phyloP scores from a whole-genome alignment of 1,140 invertebrate species.

The Glossosoma conforme region DNA sequence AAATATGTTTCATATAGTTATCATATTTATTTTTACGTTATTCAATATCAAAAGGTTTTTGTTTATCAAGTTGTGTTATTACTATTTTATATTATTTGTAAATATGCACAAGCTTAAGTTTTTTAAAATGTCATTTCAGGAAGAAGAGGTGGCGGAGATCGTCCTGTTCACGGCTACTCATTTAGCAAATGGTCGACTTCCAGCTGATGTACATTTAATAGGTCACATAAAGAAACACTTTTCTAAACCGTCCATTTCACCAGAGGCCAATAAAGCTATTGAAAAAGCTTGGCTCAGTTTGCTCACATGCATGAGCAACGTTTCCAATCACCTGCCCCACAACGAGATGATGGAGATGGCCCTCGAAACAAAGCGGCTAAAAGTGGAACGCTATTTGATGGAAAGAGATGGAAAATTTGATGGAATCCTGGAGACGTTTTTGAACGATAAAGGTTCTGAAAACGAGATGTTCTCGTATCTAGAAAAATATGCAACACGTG shows the following conservation, averaged over 20 bases:
- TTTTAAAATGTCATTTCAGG: constrained; percentile 19
- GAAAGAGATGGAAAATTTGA: constrained; percentile 26
- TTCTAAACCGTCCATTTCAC: constrained; percentile 14
- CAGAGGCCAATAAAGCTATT: constrained; percentile 22
- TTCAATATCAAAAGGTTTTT: too few species aligned
- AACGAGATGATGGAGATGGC: constrained; percentile 27
- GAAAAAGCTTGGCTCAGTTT: constrained; percentile 26
- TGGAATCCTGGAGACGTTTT: constrained; percentile 38
- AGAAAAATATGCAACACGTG: constrained; percentile 25
- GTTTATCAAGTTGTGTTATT: constrained; percentile 1
- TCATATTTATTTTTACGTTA: too few species aligned
- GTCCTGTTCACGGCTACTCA: constrained; percentile 25
- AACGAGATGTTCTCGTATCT: constrained; percentile 45
- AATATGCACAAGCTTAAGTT: background rate
- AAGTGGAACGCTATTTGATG: constrained; percentile 23
- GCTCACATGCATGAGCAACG: constrained; percentile 18
- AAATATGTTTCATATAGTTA: too few species aligned
- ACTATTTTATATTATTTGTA: background rate
- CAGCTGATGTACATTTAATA: constrained; percentile 25
- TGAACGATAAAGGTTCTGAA: constrained; percentile 36
- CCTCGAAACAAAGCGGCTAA: constrained; percentile 17
- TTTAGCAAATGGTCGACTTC: constrained; percentile 19
- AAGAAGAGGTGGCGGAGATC: constrained; percentile 26
- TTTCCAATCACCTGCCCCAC: constrained; percentile 21
- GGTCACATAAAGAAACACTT: constrained; percentile 26